Base-by-base conservation (phyloP, 2,113 vertebrate genomes). In the Misgurnus mizolepis region DNA sequence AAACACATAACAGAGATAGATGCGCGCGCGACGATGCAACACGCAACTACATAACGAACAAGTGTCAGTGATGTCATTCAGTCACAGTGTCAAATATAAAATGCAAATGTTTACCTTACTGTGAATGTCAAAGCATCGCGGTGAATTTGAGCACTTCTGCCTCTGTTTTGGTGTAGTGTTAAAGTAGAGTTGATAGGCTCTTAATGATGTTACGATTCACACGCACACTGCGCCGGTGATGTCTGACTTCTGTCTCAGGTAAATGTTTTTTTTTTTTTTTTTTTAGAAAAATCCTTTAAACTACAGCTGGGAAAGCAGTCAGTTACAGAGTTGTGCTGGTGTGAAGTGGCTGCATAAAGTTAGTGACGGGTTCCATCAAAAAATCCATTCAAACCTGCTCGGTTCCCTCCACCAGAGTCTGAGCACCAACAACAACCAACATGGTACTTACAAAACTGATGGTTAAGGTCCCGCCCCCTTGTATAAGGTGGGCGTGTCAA, bases 191-290 rank as follows among this genome's bases (percentile, higher is more conserved):
- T 14, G 40, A 1, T 17, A 43, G 34, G 40, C 58, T 60, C 50
- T 68, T 50, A 65, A 78, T 79, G 58, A 61, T 55, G 61, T 55
- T 67, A 79, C 70, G 17, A 18, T 79, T 9, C 41, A 39, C 65
- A 43, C 34, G 43, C 70, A 18, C 27, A 72, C 50, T 41, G 55
- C 5, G 9, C 34, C 50, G 15, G 15, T 18, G 15, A 3, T 9
- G 39, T 1, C 45, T 18, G 27, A 9, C 43, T 76, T n/a, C 66
- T n/a, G 22, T 22, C 43, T n/a, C 11, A 6, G 50, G 34, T 41
- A 6, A 55, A 0, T 34, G 4, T 12, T 6, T 22, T 45, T 8
- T 34, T 9, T 22, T 22, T 1, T 34, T 7, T 12, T 6, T 22
- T 45, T 8, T 34, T 9, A 34, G 12, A 10, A 50, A 17, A 6